Evolutionary conservation across 2,888 invertebrate species (phyloP), one percentile per base, ranked within the genome.

Genomic region (Arenicola marina): DNA sequence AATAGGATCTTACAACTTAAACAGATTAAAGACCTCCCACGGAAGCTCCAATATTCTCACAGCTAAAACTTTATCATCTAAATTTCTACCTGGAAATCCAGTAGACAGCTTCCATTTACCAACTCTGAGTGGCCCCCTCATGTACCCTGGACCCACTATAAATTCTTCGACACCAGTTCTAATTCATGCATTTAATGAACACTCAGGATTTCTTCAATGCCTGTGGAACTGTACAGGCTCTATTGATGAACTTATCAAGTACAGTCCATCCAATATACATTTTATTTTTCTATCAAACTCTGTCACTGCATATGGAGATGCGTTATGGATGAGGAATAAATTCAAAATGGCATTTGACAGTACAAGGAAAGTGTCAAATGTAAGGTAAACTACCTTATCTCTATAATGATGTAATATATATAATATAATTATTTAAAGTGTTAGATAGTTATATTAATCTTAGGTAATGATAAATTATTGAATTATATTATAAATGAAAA

Each of bases 161-260:
- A 62, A 34, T n/a, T 57, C 66, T 21, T 33, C 54, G 28, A 61
- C 58, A 4, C 69, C 73, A 7, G 7, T 75, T 15, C 43, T 75
- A 15, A 59, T 75, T 32, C 71, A 73, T 48, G 62, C 71, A 11
- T 73, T 69, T 65, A 65, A 74, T 44, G 61, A 66, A 1, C 43
- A 68, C 33, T 73, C 74, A 7, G 75, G 66, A 1, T 75, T 75
- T 63, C 56, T 73, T 33, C 72, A 68, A 34, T 66, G 66, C 51
- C 51, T 73, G 33, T 74, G 73, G 73, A 65, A 64, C 51, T 61
- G 59, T 53, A 38, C 51, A 31, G 62, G 55, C 34, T 71, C 72
- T 4, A 61, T 72, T 28, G 63, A 67, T 28, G 70, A 65, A 4
- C 51, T 73, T 18, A 28, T 57, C 28, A 62, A 62, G 2, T 59